Conservation (phyloP, 92 coral and sea anemone species). For the Palythoa heliodiscus region DNA sequence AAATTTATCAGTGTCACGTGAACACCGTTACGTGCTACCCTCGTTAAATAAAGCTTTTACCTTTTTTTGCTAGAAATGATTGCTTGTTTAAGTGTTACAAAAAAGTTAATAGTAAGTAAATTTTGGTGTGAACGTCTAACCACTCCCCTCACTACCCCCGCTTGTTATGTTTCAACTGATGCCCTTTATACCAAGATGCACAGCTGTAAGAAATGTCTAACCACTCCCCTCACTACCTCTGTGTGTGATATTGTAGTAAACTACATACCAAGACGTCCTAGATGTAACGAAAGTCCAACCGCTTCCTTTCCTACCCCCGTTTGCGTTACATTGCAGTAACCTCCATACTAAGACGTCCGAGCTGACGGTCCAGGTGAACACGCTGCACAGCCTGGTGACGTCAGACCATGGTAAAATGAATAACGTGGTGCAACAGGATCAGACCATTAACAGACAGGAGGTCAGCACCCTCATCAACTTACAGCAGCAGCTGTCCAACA, state of each 20-base stretch:
- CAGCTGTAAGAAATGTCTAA: not conserved
- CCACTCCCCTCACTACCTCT: not conserved
- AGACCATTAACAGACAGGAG: slow-evolving; percentile 91
- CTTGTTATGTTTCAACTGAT: slow-evolving; percentile 40
- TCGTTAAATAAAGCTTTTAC: too few species aligned
- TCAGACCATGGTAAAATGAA: slow-evolving; percentile 73
- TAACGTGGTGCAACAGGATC: slow-evolving; percentile 68
- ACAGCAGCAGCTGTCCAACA: slow-evolving; percentile 80
- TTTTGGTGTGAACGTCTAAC: too few species aligned
- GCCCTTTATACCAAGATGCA: slow-evolving; percentile 39
- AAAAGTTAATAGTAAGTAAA: too few species aligned
- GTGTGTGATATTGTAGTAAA: slow-evolving; percentile 52
- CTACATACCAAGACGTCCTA: slow-evolving; percentile 90
- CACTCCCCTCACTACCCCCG: too few species aligned
- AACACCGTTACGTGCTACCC: too few species aligned
- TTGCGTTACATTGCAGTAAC: slow-evolving; percentile 57
- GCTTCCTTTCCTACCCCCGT: not conserved
- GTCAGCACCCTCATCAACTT: slow-evolving; percentile 84
- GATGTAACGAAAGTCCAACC: slow-evolving; percentile 9
- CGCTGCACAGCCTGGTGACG: slow-evolving; percentile 75
- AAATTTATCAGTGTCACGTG: too few species aligned
- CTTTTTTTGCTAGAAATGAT: too few species aligned
- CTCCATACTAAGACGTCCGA: slow-evolving; percentile 94
- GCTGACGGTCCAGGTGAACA: slow-evolving; percentile 85
- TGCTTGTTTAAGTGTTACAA: too few species aligned